phyloP scores from a whole-genome alignment of 2,113 vertebrate species.

The Gavialis gangeticus region DNA sequence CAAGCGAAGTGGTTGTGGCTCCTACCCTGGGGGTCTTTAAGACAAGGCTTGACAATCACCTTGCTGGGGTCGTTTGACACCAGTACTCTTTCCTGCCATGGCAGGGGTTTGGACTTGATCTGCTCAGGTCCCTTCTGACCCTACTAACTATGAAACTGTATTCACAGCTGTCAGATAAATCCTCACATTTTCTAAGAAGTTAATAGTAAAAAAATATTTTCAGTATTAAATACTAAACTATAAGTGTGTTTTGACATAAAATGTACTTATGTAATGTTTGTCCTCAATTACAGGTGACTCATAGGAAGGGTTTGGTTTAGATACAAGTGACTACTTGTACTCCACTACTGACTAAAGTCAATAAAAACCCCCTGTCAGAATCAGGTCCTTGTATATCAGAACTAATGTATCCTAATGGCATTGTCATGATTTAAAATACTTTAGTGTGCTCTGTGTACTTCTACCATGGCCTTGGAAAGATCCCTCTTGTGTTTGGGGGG shows the following conservation, averaged over 20 bases:
- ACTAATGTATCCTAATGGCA: background rate
- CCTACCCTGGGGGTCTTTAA: too few species aligned
- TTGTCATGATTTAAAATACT: background rate
- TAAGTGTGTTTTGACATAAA: background rate
- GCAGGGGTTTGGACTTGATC: too few species aligned
- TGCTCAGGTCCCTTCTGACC: too few species aligned
- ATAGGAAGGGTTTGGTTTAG: background rate
- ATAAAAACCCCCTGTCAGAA: slow-evolving; percentile 14
- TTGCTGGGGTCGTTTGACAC: too few species aligned
- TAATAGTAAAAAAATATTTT: background rate
- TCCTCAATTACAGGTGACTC: background rate
- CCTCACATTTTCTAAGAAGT: background rate
- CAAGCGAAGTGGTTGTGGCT: too few species aligned
- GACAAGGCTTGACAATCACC: too few species aligned
- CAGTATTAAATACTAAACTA: background rate
- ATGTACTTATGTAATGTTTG: background rate
- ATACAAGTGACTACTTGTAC: background rate
- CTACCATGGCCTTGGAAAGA: background rate
- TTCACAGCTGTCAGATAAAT: background rate
- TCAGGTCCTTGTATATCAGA: slow-evolving; percentile 11
- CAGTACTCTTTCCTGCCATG: too few species aligned
- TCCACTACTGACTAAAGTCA: background rate
- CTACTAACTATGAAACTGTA: too few species aligned
- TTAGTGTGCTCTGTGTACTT: background rate
- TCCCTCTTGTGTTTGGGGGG: background rate